phyloP scores from a whole-genome alignment of 2,113 vertebrate species.

The Gulo gulo region DNA sequence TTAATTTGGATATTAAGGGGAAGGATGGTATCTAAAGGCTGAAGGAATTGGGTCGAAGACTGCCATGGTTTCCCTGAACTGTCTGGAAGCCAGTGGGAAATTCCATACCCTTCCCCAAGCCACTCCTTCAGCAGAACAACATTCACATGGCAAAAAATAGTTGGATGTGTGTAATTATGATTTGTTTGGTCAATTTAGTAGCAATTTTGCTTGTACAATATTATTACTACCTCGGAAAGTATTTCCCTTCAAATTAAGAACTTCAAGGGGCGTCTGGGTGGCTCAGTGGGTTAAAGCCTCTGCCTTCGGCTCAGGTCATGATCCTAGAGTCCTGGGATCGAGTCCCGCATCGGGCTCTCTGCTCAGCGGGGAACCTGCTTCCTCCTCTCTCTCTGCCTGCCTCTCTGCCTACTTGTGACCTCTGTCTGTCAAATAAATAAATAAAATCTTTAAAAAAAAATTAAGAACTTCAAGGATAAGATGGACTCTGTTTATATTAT shows the following conservation, averaged over 20 bases:
- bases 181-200: background rate
- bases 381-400: no score
- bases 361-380: no score
- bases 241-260: slow-evolving; percentile 21
- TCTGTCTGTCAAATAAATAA: no score
- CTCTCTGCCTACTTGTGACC: no score
- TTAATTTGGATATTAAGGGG: background rate
- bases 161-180: background rate
- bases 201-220: background rate
- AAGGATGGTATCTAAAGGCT: background rate
- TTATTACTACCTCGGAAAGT: background rate
- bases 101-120: background rate
- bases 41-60: background rate
- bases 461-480: background rate
- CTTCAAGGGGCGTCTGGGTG: background rate
- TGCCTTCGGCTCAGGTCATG: no score
- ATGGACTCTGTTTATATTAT: background rate
- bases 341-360: no score
- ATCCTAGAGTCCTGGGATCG: no score
- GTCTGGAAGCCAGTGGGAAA: background rate
- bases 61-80: background rate
- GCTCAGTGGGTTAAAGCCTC: no score
- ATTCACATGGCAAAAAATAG: background rate
- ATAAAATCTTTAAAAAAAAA: background rate
- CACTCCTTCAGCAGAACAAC: background rate